Percentiles rank a stretch among this genome's conserved stretches.
Conservation (phyloP, 2,888 invertebrate species). For the Pasiphila rectangulata region DNA sequence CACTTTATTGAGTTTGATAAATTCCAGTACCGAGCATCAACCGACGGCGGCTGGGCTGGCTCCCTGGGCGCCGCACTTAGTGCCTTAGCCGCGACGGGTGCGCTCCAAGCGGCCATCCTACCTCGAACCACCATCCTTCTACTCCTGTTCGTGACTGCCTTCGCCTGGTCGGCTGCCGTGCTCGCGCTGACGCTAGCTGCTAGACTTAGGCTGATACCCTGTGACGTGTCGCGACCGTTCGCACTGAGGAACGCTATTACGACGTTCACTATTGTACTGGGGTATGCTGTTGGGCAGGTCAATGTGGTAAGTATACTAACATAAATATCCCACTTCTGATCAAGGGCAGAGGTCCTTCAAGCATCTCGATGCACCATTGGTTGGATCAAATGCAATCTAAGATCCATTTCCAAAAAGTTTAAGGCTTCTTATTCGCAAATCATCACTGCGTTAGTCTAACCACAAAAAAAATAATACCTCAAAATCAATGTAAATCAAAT, state of each 20-base stretch:
- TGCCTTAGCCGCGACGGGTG: slow-evolving; percentile 87
- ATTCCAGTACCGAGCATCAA: slow-evolving; percentile 89
- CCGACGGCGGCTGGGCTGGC: slow-evolving; percentile 92
- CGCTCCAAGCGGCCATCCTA: slow-evolving; percentile 88
- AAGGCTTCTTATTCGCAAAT: too few species aligned
- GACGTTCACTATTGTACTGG: slow-evolving; percentile 91
- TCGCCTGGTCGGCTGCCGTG: slow-evolving; percentile 94
- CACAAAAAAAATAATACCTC: too few species aligned
- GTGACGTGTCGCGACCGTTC: slow-evolving; percentile 92
- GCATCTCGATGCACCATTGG: too few species aligned
- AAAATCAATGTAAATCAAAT: too few species aligned
- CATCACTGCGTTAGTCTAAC: too few species aligned
- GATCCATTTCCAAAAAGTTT: too few species aligned
- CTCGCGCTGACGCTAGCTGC: slow-evolving; percentile 92
- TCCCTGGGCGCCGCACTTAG: slow-evolving; percentile 89
- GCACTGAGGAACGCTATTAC: slow-evolving; percentile 91
- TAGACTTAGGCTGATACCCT: slow-evolving; percentile 89
- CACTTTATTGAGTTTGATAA: background rate
- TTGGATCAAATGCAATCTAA: too few species aligned
- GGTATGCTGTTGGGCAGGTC: slow-evolving; percentile 94
- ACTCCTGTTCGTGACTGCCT: slow-evolving; percentile 92
- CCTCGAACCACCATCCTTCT: slow-evolving; percentile 92
- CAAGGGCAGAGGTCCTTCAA: too few species aligned
- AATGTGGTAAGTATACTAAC: slow-evolving; percentile 95
- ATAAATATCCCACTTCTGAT: too few species aligned